phyloP scores from a whole-genome alignment of 2,797 vertebrate species.

The Centropyge bicolor region DNA sequence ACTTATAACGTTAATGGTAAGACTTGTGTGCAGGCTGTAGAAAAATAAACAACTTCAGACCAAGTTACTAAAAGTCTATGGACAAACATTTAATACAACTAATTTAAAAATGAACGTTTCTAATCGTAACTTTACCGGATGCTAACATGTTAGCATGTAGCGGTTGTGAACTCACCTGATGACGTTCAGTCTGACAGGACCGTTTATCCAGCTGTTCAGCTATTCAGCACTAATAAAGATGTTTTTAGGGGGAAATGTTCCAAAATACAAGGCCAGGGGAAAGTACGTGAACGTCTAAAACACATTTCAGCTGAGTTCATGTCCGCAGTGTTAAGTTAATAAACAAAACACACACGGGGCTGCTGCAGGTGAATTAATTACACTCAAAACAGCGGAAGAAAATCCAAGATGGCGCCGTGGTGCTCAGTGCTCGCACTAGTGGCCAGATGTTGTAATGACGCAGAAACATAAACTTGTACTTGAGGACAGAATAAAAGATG shows the following conservation, averaged over 20 bases:
- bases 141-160: background rate
- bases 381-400: background rate
- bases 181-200: background rate
- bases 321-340: background rate
- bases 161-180: background rate
- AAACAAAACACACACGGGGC: background rate
- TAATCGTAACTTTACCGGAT: background rate
- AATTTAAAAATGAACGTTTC: background rate
- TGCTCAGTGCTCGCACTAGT: background rate
- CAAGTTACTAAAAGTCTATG: background rate
- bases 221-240: background rate
- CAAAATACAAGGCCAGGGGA: background rate
- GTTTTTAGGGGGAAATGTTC: background rate
- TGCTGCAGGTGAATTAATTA: no score
- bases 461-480: no score
- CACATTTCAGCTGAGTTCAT: background rate
- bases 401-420: background rate
- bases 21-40: no score
- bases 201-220: background rate
- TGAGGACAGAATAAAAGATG: no score
- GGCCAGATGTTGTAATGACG: background rate
- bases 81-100: background rate
- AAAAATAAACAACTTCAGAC: background rate
- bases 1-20: no score
- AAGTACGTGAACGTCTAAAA: rapidly evolving